Evolutionary conservation across 1,140 invertebrate genomes (phyloP), one percentile per base, ranked within the genome.

Genomic region (Drosophila elegans): DNA sequence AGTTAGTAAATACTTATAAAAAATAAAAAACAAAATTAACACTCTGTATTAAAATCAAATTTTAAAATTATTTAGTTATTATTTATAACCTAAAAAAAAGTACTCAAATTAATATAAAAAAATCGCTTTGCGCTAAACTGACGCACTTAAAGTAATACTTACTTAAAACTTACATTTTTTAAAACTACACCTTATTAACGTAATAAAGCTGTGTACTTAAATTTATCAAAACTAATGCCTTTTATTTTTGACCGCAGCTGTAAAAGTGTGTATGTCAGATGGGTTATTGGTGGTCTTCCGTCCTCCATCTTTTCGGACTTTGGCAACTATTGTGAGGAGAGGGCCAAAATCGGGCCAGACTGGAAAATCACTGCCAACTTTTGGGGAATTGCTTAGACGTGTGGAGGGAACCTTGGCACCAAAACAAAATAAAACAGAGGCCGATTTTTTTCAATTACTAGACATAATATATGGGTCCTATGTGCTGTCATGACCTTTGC

Each of bases 361-460:
- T 64, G 59, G 69, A 54, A 80, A 77, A 66, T 71, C 77, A 80
- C 56, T 85, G 81, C 77, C 81, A 84, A 84, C 67, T 73, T 74
- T 55, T 61, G 51, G 68, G 72, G 39, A 62, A 73, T 74, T 64
- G 74, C 62, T 56, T 56, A 61, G 56, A 59, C 51, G 52, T 51
- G 71, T 54, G 44, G 57, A 41, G 59, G 54, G 45, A 55, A 51
- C 49, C 42, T 60, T 83, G 80, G 71, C 75, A 72, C 62, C 54
- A 66, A 76, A 75, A 61, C 52, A 75, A 64, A 27, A 63, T 66
- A 55, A 57, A 72, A 38, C 52, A 56, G 39, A 63, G 45, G 57
- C 78, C 55, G 78, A 69, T 76, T 76, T 86, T 86, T 84, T 85
- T 85, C 82, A 81, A 84, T 86, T 85, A 85, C 83, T 61, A 71